phyloP scores from a whole-genome alignment of 1,140 invertebrate genomes.

The Drosophila gunungcola region DNA sequence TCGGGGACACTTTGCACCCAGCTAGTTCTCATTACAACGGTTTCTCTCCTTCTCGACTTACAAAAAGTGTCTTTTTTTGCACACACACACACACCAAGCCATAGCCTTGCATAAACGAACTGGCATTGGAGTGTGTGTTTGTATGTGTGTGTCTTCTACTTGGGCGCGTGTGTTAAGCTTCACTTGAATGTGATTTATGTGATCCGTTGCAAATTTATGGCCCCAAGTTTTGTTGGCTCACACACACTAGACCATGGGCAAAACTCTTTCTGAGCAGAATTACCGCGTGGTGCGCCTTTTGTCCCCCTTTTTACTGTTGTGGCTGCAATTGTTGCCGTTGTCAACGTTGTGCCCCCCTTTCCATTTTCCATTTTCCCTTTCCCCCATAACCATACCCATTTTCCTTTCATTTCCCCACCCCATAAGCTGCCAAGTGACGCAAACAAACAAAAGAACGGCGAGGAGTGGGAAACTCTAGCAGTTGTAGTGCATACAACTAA shows the following conservation, averaged over 20 bases:
- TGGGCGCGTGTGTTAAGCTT: slow-evolving; percentile 82
- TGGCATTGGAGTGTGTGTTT: slow-evolving; percentile 7
- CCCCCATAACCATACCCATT: not conserved
- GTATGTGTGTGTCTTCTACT: slow-evolving; percentile 61
- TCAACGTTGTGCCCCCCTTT: slow-evolving; percentile 22
- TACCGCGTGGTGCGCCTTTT: slow-evolving; percentile 63
- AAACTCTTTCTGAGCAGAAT: slow-evolving; percentile 68
- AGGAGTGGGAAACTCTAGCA: slow-evolving; percentile 10
- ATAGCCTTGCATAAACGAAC: slow-evolving; percentile 17
- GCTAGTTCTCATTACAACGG: slow-evolving; percentile 45
- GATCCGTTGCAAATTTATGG: slow-evolving; percentile 80
- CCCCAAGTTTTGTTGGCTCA: slow-evolving; percentile 74
- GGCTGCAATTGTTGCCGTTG: slow-evolving; percentile 55
- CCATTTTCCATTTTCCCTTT: slow-evolving; percentile 3
- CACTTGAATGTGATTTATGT: slow-evolving; percentile 83
- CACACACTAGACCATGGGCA: slow-evolving; percentile 26
- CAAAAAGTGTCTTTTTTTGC: slow-evolving; percentile 38
- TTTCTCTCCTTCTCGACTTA: slow-evolving; percentile 28
- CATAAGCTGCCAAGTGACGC: slow-evolving; percentile 64
- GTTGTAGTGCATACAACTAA: slow-evolving; percentile 24
- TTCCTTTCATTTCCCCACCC: slow-evolving; percentile 31
- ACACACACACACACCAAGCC: slow-evolving; percentile 5
- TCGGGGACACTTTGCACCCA: slow-evolving; percentile 26
- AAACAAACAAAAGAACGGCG: slow-evolving; percentile 58
- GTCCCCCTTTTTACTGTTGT: slow-evolving; percentile 42